Evolutionary conservation across 2,888 invertebrate species (phyloP).

Genomic region (Cephonodes hylas): DNA sequence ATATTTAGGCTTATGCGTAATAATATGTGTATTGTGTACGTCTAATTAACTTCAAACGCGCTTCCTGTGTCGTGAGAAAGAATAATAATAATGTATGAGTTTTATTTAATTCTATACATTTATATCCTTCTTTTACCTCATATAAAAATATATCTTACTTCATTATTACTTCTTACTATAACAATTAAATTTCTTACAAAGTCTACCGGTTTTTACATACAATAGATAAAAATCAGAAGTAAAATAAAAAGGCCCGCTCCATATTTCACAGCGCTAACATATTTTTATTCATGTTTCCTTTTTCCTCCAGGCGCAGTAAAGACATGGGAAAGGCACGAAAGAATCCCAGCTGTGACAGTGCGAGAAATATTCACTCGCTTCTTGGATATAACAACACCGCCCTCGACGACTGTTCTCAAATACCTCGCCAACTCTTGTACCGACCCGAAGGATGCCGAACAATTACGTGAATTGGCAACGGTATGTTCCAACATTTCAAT

Average conservation of each 20-base stretch:
- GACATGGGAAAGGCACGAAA: conserved; percentile 92
- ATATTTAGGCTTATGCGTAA: too few species aligned
- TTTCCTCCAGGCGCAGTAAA: conserved; percentile 85
- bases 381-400: conserved; percentile 95
- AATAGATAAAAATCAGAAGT: background rate
- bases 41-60: too few species aligned
- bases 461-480: conserved; percentile 86
- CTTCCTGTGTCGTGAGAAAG: too few species aligned
- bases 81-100: too few species aligned
- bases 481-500: too few species aligned
- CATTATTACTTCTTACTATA: too few species aligned
- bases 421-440: conserved; percentile 89
- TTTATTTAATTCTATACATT: too few species aligned
- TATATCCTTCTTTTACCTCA: too few species aligned
- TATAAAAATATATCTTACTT: too few species aligned
- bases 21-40: too few species aligned
- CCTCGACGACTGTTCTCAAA: conserved; percentile 90
- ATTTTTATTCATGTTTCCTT: background rate
- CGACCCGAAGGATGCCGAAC: conserved; percentile 85
- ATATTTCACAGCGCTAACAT: background rate
- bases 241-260: background rate
- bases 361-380: conserved; percentile 89
- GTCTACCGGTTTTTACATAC: too few species aligned
- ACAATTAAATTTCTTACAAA: too few species aligned
- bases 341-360: conserved; percentile 87